Evolutionary conservation across 2,797 vertebrate genomes (phyloP), one percentile per base, ranked within the genome.

Genomic region (Intellagama lesueurii): DNA sequence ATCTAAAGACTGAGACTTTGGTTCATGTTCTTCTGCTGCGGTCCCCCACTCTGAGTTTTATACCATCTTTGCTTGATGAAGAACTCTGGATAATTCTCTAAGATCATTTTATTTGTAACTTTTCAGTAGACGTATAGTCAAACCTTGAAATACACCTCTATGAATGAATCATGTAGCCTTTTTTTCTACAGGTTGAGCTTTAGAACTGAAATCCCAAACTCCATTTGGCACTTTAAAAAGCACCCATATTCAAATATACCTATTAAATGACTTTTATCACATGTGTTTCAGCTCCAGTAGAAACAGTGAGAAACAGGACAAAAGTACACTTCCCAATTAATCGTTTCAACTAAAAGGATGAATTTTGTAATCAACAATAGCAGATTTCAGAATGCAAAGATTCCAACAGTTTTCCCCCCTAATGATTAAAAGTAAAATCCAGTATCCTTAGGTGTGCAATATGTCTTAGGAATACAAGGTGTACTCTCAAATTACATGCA

Each of bases 401-500:
- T 9, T 40, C 35, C 72, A 35, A 11, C 16, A 52, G 16, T 11
- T 49, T 35, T 56, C 7, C 56, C 70, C 30, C 17, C 7, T 52
- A 72, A 49, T 87, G 78, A 80, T 87, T 70, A 56, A 87, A 80
- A 69, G 8, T 5, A 60, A 69, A 52, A 49, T 79, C 44, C 7
- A 68, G 24, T 49, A 79, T 64, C 60, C 16, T 40, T 35, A 24
- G 64, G 14, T 24, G 44, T 1, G 72, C 6, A 30, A 7, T 56
- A 68, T 47, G 32, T 16, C n/a, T 73, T 81, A 28, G 73, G 22
- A 77, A 73, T 87, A 89, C 26, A 88, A 76, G 52, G 81, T 72
- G 52, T 52, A 83, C 24, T 30, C 87, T 68, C 88, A 92, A 92
- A 35, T 26, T 35, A 2, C 40, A 87, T n/a, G 49, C 12, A 90